Conservation (phyloP, 2,113 vertebrate genomes). For the Lophura nycthemera region DNA sequence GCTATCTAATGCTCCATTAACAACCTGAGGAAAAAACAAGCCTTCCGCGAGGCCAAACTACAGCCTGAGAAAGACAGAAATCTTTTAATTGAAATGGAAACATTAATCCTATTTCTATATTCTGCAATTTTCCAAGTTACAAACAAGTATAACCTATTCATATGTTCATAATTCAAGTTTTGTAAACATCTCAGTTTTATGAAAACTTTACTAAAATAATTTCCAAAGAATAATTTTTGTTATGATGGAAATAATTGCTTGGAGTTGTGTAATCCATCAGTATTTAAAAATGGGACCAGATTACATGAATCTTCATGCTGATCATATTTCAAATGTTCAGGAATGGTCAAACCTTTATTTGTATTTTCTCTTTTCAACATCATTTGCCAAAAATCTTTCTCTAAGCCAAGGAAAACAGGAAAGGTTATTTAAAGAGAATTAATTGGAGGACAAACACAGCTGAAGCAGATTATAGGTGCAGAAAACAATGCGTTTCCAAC, state of each 20-base stretch:
- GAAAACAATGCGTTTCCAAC: not conserved
- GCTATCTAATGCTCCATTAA: not conserved
- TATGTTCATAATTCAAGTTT: not conserved
- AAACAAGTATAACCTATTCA: not conserved
- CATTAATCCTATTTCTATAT: not conserved
- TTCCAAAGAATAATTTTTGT: not conserved
- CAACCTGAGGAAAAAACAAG: not conserved
- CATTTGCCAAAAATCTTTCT: not conserved
- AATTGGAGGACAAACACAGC: not conserved
- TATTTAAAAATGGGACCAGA: not conserved
- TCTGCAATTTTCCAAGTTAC: not conserved
- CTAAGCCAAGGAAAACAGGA: not conserved
- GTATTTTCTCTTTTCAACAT: not conserved
- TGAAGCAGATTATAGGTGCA: not conserved
- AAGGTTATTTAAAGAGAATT: not conserved
- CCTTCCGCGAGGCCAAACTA: not conserved
- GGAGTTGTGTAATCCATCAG: not conserved
- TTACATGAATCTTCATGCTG: not conserved
- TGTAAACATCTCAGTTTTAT: not conserved
- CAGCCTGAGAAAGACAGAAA: not conserved
- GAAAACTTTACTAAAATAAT: not conserved
- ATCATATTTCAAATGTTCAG: not conserved
- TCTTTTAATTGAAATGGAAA: not conserved
- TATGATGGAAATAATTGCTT: not conserved
- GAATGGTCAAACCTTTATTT: not conserved